phyloP scores from a whole-genome alignment of 2,113 vertebrate species.

The Triplophysa tibetana region DNA sequence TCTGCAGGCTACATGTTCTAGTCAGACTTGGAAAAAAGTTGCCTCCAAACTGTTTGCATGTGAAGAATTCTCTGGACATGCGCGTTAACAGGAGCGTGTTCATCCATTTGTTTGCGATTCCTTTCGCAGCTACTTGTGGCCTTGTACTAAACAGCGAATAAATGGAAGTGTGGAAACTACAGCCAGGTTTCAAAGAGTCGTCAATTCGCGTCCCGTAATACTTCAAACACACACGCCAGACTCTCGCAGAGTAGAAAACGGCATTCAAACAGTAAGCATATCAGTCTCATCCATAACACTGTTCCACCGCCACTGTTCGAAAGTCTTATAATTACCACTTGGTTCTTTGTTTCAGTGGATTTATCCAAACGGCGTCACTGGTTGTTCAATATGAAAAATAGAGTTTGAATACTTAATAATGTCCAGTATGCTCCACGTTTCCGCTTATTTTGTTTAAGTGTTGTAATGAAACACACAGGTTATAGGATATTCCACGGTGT shows the following conservation, averaged over 20 bases:
- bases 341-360: constrained; percentile 23
- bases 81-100: constrained; percentile 34
- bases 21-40: constrained; percentile 30
- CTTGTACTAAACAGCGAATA: constrained; percentile 25
- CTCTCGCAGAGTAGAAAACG: constrained; percentile 7
- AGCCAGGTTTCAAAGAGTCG: background rate
- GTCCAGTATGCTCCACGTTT: background rate
- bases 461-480: background rate
- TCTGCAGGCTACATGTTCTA: constrained; percentile 64
- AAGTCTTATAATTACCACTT: constrained; percentile 15
- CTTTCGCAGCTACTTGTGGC: constrained; percentile 19
- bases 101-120: constrained; percentile 47
- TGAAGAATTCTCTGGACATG: constrained; percentile 13
- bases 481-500: background rate
- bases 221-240: background rate
- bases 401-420: constrained; percentile 1
- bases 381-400: background rate
- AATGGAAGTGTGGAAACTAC: background rate
- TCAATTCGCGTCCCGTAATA: constrained; percentile 5
- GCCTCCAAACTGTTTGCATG: constrained; percentile 45
- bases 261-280: constrained; percentile 19
- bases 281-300: constrained; percentile 27
- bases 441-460: background rate
- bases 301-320: background rate
- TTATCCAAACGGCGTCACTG: background rate